These are phyloP conservation scores for Guaruba guarouba DNA, from an alignment of 2,113 vertebrate species.

Conservation along the genomic window DNA sequence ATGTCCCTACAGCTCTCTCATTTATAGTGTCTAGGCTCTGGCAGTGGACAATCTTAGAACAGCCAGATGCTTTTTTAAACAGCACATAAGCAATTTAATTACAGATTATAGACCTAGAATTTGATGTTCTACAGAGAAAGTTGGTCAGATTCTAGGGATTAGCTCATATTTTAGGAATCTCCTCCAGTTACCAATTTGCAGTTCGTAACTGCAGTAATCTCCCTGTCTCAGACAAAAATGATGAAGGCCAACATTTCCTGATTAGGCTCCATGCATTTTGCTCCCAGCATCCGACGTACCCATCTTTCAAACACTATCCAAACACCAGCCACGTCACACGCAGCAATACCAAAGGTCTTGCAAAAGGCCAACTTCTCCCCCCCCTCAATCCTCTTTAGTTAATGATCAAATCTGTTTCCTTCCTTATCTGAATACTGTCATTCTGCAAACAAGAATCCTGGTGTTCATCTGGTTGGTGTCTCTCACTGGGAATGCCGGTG, in stretches of 20 bases:
- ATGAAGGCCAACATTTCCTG: slow-evolving; percentile 34
- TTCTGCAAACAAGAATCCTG: slow-evolving; percentile 6
- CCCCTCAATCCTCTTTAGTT: not conserved
- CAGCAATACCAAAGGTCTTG: not conserved
- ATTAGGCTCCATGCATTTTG: slow-evolving; percentile 12
- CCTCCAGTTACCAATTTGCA: slow-evolving; percentile 56
- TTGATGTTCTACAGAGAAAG: slow-evolving; percentile 48
- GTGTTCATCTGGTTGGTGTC: not conserved
- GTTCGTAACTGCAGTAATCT: slow-evolving; percentile 44
- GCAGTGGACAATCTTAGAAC: not conserved
- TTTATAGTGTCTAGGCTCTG: not conserved
- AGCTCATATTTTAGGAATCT: slow-evolving; percentile 67
- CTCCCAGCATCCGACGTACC: not conserved
- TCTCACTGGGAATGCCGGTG: not conserved
- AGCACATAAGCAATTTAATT: slow-evolving; percentile 64
- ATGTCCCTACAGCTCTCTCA: not conserved
- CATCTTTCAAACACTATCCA: slow-evolving; percentile 8
- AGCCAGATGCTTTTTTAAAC: slow-evolving; percentile 52
- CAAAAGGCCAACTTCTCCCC: not conserved
- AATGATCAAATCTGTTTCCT: slow-evolving; percentile 32
- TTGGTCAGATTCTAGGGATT: slow-evolving; percentile 49
- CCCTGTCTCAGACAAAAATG: not conserved
- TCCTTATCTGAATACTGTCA: slow-evolving; percentile 20
- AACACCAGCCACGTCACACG: not conserved
- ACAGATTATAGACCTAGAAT: slow-evolving; percentile 52